Evolutionary conservation across 2,888 invertebrate genomes (phyloP).

Genomic region (Drosophila meridiana): DNA sequence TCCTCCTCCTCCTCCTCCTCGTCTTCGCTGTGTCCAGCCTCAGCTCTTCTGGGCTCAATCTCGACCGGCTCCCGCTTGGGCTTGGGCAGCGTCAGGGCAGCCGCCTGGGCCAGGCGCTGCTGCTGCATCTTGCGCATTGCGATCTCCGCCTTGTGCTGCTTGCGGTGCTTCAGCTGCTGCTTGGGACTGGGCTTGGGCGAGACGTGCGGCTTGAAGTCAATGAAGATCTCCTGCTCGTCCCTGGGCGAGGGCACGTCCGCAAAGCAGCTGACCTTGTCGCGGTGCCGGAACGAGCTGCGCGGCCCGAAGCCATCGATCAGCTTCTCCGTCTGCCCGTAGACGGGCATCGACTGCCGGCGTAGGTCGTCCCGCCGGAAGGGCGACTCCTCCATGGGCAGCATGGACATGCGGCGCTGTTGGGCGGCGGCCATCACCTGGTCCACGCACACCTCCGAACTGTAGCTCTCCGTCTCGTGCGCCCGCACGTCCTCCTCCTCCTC

Average conservation of each 20-base stretch:
- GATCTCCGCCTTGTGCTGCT: slow-evolving; percentile 87
- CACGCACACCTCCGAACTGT: slow-evolving; percentile 67
- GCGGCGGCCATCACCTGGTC: slow-evolving; percentile 34
- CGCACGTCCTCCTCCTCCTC: slow-evolving; percentile 62
- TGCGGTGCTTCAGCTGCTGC: slow-evolving; percentile 87
- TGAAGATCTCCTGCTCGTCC: slow-evolving; percentile 92
- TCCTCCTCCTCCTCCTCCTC: slow-evolving; percentile 51
- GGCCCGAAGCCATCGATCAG: slow-evolving; percentile 76
- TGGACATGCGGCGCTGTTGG: slow-evolving; percentile 75
- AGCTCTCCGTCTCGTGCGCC: slow-evolving; percentile 69
- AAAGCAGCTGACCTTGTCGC: slow-evolving; percentile 68
- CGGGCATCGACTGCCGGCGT: slow-evolving; percentile 81
- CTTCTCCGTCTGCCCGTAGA: slow-evolving; percentile 80
- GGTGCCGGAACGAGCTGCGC: slow-evolving; percentile 71
- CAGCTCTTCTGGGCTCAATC: slow-evolving; percentile 62
- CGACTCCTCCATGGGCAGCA: slow-evolving; percentile 68
- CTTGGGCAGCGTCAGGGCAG: slow-evolving; percentile 68
- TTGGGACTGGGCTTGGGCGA: slow-evolving; percentile 88
- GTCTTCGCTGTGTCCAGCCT: slow-evolving; percentile 58
- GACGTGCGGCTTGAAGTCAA: slow-evolving; percentile 93
- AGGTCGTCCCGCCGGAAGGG: slow-evolving; percentile 81
- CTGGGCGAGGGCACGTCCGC: slow-evolving; percentile 42
- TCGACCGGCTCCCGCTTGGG: slow-evolving; percentile 58
- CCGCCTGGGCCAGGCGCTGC: slow-evolving; percentile 84
- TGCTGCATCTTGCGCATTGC: slow-evolving; percentile 86